Percentiles rank a stretch among this genome's conserved stretches.
phyloP scores from a whole-genome alignment of 1,140 invertebrate genomes.

The Drosophila jambulina region DNA sequence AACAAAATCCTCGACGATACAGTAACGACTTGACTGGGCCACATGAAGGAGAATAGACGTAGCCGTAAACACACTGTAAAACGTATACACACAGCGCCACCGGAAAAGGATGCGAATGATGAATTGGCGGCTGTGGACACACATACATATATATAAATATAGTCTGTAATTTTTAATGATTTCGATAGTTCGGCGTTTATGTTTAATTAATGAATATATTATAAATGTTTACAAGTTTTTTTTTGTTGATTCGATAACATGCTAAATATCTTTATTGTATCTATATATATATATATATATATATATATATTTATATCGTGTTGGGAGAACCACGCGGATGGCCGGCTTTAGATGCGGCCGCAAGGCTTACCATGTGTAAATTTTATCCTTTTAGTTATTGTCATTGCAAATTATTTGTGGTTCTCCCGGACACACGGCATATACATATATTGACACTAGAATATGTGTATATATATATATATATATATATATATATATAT shows the following conservation, averaged over 20 bases:
- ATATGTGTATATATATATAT: slow-evolving; percentile 2
- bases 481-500: slow-evolving; percentile 15
- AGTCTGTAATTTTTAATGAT: slow-evolving; percentile 3
- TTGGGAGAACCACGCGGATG: not conserved
- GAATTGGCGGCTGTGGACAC: not conserved
- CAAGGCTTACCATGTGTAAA: slow-evolving; percentile 2
- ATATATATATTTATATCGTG: not conserved
- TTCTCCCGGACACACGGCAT: not conserved
- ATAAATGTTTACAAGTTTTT: slow-evolving; percentile 4
- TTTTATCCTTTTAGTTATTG: slow-evolving; percentile 1
- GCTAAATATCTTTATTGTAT: not conserved
- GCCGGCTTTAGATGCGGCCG: not conserved
- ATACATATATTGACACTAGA: not conserved
- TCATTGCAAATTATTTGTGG: slow-evolving; percentile 3
- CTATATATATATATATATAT: not conserved
- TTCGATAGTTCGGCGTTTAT: slow-evolving; percentile 1
- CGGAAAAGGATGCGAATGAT: not conserved
- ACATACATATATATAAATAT: not conserved
- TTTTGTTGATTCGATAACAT: not conserved
- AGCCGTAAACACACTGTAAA: slow-evolving; percentile 4
- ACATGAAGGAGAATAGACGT: not conserved
- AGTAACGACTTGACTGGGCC: not conserved
- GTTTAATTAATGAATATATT: slow-evolving; percentile 10
- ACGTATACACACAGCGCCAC: slow-evolving; percentile 2
- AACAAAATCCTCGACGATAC: slow-evolving; percentile 3